These are phyloP conservation scores for Boulengeromyrus knoepffleri DNA, from an alignment of 2,113 vertebrate species.

Conservation along the genomic window DNA sequence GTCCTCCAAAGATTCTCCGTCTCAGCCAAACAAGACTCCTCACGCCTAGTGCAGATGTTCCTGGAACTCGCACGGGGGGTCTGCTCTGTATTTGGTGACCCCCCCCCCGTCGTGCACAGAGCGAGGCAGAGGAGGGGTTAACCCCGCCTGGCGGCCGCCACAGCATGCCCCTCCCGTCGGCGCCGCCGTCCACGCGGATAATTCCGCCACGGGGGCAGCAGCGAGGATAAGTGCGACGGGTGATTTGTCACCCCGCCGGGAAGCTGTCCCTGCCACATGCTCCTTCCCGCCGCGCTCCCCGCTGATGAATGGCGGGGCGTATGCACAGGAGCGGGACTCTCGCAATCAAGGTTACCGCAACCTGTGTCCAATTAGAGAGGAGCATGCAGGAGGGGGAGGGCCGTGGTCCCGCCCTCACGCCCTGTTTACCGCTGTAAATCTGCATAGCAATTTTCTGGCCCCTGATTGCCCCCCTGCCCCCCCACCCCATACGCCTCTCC, in stretches of 20 bases:
- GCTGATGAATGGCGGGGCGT: constrained; percentile 64
- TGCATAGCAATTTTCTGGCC: constrained; percentile 63
- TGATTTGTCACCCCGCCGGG: constrained; percentile 69
- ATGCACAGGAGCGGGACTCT: constrained; percentile 57
- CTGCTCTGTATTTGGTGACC: background rate
- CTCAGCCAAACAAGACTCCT: background rate
- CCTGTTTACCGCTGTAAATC: constrained; percentile 52
- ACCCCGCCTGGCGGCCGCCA: background rate
- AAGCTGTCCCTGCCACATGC: constrained; percentile 57
- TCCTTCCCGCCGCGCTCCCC: constrained; percentile 58
- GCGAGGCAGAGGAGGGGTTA: background rate
- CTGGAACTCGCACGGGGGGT: background rate
- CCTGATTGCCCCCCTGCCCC: constrained; percentile 49
- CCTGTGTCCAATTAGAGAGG: constrained; percentile 60
- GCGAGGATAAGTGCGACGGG: constrained; percentile 48
- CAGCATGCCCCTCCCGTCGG: background rate
- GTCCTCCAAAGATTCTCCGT: background rate
- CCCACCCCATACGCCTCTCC: constrained; percentile 20
- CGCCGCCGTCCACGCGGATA: constrained; percentile 31
- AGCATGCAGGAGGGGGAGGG: background rate
- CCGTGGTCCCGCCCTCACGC: constrained; percentile 48
- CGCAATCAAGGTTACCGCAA: constrained; percentile 68
- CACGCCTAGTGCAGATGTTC: background rate
- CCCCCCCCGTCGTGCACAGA: background rate
- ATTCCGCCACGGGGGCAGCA: constrained; percentile 27